phyloP scores from a whole-genome alignment of 2,888 invertebrate genomes.

The Cerastis leucographa region DNA sequence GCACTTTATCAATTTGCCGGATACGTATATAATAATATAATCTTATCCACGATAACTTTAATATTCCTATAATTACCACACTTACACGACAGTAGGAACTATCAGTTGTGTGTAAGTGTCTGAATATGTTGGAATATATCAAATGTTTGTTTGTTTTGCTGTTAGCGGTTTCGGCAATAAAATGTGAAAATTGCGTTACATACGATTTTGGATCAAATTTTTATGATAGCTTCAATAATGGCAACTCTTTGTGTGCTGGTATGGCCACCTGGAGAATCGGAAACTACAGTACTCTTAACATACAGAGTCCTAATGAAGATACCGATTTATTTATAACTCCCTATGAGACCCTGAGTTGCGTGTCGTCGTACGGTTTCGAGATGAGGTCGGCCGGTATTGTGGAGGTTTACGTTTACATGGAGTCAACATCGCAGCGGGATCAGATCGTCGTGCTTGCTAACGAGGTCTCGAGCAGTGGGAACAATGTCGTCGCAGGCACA shows the following conservation, averaged over 20 bases:
- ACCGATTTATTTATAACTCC: constrained; percentile 68
- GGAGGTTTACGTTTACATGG: constrained; percentile 68
- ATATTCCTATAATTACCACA: constrained; percentile 63
- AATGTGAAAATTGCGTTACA: constrained; percentile 68
- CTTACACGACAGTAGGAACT: constrained; percentile 56
- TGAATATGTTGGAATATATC: constrained; percentile 55
- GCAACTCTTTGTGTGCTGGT: constrained; percentile 59
- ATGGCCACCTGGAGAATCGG: constrained; percentile 64
- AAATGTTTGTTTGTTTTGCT: constrained; percentile 56
- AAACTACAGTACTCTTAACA: constrained; percentile 58
- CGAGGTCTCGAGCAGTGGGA: constrained; percentile 49
- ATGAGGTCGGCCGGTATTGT: constrained; percentile 66
- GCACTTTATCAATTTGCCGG: constrained; percentile 64
- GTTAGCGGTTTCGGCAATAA: constrained; percentile 52
- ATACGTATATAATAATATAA: constrained; percentile 63
- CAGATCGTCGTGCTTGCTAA: constrained; percentile 67
- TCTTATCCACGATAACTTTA: constrained; percentile 70
- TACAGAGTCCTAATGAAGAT: constrained; percentile 62
- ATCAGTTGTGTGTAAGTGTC: constrained; percentile 59
- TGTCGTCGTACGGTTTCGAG: constrained; percentile 69
- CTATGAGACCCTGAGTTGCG: constrained; percentile 65
- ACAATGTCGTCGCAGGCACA: constrained; percentile 61
- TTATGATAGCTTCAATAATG: constrained; percentile 61
- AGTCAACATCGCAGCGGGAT: constrained; percentile 59
- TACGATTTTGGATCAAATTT: constrained; percentile 67